Conservation (phyloP, 2,888 invertebrate species). For the Drosophila mercatorum region DNA sequence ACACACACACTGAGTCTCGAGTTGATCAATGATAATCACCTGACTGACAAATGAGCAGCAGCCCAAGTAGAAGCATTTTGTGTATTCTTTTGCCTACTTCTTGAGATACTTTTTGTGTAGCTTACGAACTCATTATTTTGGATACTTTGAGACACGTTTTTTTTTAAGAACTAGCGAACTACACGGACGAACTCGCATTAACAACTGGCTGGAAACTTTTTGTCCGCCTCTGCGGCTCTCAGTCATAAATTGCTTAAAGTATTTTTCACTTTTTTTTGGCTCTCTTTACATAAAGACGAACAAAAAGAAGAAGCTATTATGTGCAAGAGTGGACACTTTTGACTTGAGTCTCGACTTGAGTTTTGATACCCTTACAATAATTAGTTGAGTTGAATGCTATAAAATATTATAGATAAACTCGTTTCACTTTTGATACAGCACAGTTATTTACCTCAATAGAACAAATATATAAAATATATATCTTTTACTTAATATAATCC, state of each 20-base stretch:
- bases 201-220: conserved; percentile 33
- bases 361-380: not conserved
- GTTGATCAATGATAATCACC: conserved; percentile 58
- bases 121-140: conserved; percentile 18
- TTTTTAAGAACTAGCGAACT: conserved; percentile 4
- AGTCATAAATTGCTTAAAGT: conserved; percentile 8
- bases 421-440: not conserved
- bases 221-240: conserved; percentile 6
- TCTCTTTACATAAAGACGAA: conserved; percentile 8
- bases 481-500: not conserved
- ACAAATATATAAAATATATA: not conserved
- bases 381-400: not conserved
- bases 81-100: conserved; percentile 8
- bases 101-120: not conserved
- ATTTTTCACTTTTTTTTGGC: not conserved
- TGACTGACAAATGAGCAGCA: conserved; percentile 61
- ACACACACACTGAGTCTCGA: not conserved
- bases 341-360: conserved; percentile 11
- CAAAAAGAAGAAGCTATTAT: conserved; percentile 40
- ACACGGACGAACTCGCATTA: conserved; percentile 11
- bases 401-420: not conserved
- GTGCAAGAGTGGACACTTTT: conserved; percentile 58
- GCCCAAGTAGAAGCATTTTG: conserved; percentile 31
- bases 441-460: no score
- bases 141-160: not conserved